A percentile compares a stretch with the other conserved stretches of the same genome.
These are phyloP conservation scores for Rhegmatorhina hoffmannsi DNA, from an alignment of 2,113 vertebrate species.

Conservation along the genomic window DNA sequence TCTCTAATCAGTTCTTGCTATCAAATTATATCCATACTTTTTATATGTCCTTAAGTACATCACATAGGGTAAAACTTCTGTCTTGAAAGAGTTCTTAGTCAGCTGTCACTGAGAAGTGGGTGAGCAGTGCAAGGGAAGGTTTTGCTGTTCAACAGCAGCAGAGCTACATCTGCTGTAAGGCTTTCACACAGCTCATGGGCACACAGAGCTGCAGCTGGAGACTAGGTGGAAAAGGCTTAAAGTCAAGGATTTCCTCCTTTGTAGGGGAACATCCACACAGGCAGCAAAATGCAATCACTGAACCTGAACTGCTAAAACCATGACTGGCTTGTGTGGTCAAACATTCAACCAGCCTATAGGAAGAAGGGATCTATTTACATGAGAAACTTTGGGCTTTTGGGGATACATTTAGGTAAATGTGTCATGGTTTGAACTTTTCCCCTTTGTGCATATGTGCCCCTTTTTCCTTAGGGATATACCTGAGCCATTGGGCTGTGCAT, in stretches of 20 bases:
- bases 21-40: not conserved
- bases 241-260: not conserved
- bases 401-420: not conserved
- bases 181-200: rapidly evolving
- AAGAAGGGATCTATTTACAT: too few relatives aligned
- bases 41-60: not conserved
- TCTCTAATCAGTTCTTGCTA: not conserved
- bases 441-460: not conserved
- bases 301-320: not conserved
- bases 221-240: not conserved
- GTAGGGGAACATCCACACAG: not conserved
- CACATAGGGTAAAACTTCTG: not conserved
- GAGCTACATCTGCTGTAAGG: not conserved
- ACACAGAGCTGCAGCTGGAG: not conserved
- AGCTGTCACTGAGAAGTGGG: not conserved
- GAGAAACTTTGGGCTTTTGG: not conserved
- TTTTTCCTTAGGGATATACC: not conserved
- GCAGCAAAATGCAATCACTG: not conserved
- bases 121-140: not conserved
- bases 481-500: not conserved
- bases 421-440: not conserved
- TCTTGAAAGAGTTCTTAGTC: not conserved
- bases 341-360: not conserved
- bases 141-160: not conserved
- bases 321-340: not conserved